Percentiles rank a stretch among this genome's conserved stretches.
Evolutionary conservation across 2,888 invertebrate genomes (phyloP).

Genomic region (Imbricaverruca yamaguchii): DNA sequence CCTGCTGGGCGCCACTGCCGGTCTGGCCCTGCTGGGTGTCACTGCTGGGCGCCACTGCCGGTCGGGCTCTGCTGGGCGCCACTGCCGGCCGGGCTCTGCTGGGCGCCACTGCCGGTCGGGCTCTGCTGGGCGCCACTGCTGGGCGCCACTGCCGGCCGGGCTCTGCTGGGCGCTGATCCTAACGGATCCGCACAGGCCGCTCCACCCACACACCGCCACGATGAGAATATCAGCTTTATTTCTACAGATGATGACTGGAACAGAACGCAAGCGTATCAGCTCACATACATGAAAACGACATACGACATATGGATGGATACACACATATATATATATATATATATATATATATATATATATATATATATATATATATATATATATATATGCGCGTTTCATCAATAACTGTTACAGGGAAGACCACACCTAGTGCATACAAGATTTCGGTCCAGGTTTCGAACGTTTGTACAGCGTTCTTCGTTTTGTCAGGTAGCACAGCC

Average conservation of each 20-base stretch:
- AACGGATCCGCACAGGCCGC: background rate
- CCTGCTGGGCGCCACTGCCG: no score
- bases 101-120: background rate
- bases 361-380: no score
- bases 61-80: no score
- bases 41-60: no score
- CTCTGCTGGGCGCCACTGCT: background rate
- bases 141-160: background rate
- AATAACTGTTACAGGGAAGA: background rate
- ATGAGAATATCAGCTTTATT: conserved; percentile 8
- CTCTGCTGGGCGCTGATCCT: background rate
- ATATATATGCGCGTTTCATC: no score
- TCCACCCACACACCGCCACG: background rate
- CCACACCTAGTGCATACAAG: background rate
- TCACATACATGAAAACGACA: no score
- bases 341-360: no score
- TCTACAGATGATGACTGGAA: conserved; percentile 5
- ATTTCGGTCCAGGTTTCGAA: no score
- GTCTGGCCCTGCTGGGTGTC: no score
- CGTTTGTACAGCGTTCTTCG: no score
- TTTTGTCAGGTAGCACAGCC: no score
- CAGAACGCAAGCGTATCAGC: background rate
- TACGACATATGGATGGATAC: no score
- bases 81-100: background rate
- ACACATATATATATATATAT: background rate